Evolutionary conservation across 2,797 vertebrate species (phyloP), one percentile per base, ranked within the genome.

Genomic region (Cheirogaleus major): DNA sequence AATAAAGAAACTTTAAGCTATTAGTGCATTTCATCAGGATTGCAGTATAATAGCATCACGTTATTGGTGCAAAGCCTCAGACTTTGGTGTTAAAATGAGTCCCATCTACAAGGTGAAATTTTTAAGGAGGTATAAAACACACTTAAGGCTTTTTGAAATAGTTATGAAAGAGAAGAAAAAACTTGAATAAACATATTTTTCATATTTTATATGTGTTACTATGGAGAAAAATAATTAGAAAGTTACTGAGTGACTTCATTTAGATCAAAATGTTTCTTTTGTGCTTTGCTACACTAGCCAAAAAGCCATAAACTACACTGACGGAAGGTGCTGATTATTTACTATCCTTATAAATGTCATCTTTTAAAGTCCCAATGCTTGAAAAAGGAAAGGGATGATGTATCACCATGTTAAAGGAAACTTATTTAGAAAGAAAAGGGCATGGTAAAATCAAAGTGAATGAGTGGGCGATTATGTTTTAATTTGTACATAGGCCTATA

Each of bases 151-250:
- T 91, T 95, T 92, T 72, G 87, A 97, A 95, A 82, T 89, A 72
- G 79, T 88, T 91, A 59, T 80, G 57, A 97, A 94, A 93, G 59
- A 72, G 57, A 91, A 86, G 65, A 70, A 76, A 84, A 84, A 95
- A 43, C n/a, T 93, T 85, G 27, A 93, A 38, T 65, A 94, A 92
- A 80, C 73, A 38, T 69, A 93, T 95, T 94, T 93, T 88, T 92
- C 73, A 86, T 97, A 95, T 85, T 97, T 97, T 85, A 88, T 72
- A 57, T 50, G 35, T 67, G 65, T 93, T 85, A 55, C 91, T 79
- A 83, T 72, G 89, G 82, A 94, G 79, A 96, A 92, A 96, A 96
- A 94, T 92, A 95, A 95, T 87, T 88, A 91, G 78, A 86, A 91
- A 82, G 14, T 78, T 85, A 91, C n/a, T 1, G 20, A 72, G 76